A percentile compares a stretch with the other conserved stretches of the same genome.
These are phyloP conservation scores for Fregata magnificens DNA, from an alignment of 2,113 vertebrate genomes.

Conservation along the genomic window DNA sequence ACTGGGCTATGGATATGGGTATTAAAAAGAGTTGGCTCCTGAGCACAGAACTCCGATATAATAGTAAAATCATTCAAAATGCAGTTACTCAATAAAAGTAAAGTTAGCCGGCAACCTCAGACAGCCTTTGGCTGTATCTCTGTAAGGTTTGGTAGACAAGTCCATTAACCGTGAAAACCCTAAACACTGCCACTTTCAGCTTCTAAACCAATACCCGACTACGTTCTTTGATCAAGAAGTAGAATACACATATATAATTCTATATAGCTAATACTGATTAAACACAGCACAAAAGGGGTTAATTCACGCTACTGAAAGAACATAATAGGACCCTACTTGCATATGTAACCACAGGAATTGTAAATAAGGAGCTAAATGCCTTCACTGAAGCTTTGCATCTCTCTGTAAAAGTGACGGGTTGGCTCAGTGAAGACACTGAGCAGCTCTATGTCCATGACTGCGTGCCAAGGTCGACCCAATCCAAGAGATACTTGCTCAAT, in stretches of 20 bases:
- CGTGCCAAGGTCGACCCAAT: constrained; percentile 92
- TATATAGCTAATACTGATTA: constrained; percentile 96
- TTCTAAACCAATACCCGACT: constrained; percentile 90
- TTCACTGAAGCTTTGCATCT: constrained; percentile 95
- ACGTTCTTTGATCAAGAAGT: constrained; percentile 90
- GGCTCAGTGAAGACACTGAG: constrained; percentile 92
- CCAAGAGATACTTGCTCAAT: constrained; percentile 96
- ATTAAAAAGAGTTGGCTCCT: constrained; percentile 75
- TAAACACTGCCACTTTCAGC: constrained; percentile 82
- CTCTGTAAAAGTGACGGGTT: constrained; percentile 93
- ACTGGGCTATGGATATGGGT: constrained; percentile 70
- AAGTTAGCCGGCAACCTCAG: constrained; percentile 82
- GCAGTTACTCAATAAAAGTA: constrained; percentile 74
- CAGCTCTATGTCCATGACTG: constrained; percentile 89
- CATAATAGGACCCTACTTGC: constrained; percentile 84
- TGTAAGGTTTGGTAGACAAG: constrained; percentile 71
- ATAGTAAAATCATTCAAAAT: constrained; percentile 72
- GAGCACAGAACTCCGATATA: constrained; percentile 72
- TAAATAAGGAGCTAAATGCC: constrained; percentile 88
- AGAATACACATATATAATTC: constrained; percentile 92
- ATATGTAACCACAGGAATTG: constrained; percentile 85
- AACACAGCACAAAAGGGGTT: constrained; percentile 90
- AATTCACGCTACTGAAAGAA: constrained; percentile 84
- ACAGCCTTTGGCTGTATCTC: constrained; percentile 68
- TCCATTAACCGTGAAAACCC: constrained; percentile 83